Conservation (phyloP, 2,888 invertebrate genomes). For the Gibbula magus region DNA sequence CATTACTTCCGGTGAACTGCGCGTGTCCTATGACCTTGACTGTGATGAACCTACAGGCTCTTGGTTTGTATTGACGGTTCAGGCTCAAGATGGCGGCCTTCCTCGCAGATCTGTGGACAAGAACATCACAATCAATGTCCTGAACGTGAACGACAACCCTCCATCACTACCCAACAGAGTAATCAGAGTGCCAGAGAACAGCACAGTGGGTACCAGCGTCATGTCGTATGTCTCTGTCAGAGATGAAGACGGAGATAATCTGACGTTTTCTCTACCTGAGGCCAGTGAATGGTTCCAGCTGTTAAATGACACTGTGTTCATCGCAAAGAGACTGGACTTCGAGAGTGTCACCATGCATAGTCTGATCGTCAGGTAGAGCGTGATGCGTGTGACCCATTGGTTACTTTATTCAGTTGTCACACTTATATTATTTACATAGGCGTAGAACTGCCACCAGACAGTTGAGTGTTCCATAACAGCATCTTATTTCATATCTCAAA, state of each 20-base stretch:
- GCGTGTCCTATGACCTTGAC: slow-evolving; percentile 6
- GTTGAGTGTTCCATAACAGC: too few relatives aligned
- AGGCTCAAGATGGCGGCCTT: not conserved
- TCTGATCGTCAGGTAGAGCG: not conserved
- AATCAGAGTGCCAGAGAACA: not conserved
- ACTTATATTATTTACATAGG: too few relatives aligned
- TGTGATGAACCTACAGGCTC: not conserved
- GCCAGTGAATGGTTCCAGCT: not conserved
- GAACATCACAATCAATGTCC: not conserved
- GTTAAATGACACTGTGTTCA: not conserved
- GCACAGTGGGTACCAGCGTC: not conserved
- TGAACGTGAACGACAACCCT: slow-evolving; percentile 5
- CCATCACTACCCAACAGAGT: not conserved
- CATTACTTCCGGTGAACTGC: not conserved
- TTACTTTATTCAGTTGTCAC: too few relatives aligned
- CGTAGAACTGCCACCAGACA: too few relatives aligned
- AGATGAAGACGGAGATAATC: slow-evolving; percentile 5
- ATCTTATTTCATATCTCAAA: too few relatives aligned
- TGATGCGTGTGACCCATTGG: too few relatives aligned
- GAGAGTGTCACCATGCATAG: not conserved
- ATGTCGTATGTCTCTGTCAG: not conserved
- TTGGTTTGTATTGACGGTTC: not conserved
- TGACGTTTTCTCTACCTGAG: not conserved
- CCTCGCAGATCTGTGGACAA: not conserved
- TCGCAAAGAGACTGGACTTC: not conserved